Percentiles rank a stretch among this genome's conserved stretches.
Conservation (phyloP, 2,888 invertebrate species). For the Lamproptera curius region DNA sequence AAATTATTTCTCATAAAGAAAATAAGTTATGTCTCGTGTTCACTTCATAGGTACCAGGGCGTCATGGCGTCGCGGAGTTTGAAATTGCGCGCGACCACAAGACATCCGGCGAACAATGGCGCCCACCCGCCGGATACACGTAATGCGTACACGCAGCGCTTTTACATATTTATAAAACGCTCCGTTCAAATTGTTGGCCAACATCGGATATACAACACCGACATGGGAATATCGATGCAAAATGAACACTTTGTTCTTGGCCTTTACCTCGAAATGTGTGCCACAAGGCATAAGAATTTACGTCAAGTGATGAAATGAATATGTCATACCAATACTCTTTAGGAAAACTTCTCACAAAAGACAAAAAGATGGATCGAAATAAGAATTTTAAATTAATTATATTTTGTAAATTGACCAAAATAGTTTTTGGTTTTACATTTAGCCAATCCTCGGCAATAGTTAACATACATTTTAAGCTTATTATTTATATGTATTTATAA, state of each 20-base stretch:
- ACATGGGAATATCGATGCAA: too few species aligned
- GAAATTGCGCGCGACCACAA: constrained; percentile 76
- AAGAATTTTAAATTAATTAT: neutral
- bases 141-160: constrained; percentile 61
- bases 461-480: neutral
- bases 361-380: neutral
- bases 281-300: too few species aligned
- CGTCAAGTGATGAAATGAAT: too few species aligned
- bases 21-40: constrained; percentile 14
- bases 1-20: too few species aligned
- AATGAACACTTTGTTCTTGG: too few species aligned
- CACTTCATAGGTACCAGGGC: constrained; percentile 45
- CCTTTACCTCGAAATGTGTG: too few species aligned
- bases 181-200: constrained; percentile 23
- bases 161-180: constrained; percentile 37
- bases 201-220: neutral
- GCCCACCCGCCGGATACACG: constrained; percentile 64
- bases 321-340: too few species aligned
- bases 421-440: neutral
- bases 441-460: neutral
- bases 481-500: neutral
- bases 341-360: too few species aligned
- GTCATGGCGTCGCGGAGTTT: constrained; percentile 58
- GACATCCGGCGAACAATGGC: constrained; percentile 73
- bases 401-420: neutral